phyloP scores from a whole-genome alignment of 2,888 invertebrate species.

The Amphipyra tragopoginis region DNA sequence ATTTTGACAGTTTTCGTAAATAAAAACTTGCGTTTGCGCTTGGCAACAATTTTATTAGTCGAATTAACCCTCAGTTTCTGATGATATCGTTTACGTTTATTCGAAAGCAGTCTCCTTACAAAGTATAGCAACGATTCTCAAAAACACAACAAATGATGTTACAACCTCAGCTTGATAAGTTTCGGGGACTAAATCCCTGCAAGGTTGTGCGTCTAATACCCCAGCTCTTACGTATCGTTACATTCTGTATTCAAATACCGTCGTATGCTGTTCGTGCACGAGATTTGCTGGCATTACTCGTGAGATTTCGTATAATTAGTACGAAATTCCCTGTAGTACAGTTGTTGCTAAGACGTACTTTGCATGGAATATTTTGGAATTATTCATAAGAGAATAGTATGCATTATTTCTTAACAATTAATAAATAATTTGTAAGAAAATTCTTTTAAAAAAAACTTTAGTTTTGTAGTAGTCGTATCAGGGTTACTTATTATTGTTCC shows the following conservation, averaged over 20 bases:
- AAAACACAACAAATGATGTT: constrained; percentile 7
- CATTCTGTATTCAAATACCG: constrained; percentile 48
- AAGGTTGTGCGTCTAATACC: constrained; percentile 25
- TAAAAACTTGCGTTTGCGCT: too few relatives aligned
- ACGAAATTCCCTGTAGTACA: constrained; percentile 26
- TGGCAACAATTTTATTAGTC: too few relatives aligned
- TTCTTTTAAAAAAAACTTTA: too few relatives aligned
- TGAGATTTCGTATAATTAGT: constrained; percentile 48
- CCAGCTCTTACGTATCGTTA: constrained; percentile 24
- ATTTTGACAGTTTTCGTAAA: too few relatives aligned
- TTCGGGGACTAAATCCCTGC: constrained; percentile 19
- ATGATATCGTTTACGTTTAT: too few relatives aligned
- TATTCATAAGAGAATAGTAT: too few relatives aligned
- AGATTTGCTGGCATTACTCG: constrained; percentile 44
- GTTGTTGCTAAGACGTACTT: constrained; percentile 17
- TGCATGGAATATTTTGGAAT: constrained; percentile 25
- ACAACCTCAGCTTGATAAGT: constrained; percentile 6
- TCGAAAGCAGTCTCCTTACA: too few relatives aligned
- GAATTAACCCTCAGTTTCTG: too few relatives aligned
- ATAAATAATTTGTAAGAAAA: too few relatives aligned
- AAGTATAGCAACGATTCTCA: not conserved
- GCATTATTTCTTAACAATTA: too few relatives aligned
- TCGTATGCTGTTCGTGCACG: constrained; percentile 23
- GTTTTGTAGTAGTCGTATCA: too few relatives aligned
- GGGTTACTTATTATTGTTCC: too few relatives aligned